Conservation (phyloP, 2,888 invertebrate species). For the Koerneria pararmatus region DNA sequence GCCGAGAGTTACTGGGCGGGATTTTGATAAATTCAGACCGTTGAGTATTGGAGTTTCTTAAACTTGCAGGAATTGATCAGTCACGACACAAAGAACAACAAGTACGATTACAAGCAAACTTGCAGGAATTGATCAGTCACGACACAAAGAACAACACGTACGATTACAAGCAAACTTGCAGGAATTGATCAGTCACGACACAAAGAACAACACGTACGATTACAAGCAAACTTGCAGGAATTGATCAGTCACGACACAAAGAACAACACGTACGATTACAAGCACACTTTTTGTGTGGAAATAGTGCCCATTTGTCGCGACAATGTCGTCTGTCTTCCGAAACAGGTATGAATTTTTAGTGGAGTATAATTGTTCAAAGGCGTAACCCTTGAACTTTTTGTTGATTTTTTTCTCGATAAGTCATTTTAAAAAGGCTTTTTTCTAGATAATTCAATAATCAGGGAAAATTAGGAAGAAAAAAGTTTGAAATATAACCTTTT, state of each 20-base stretch:
- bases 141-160: slow-evolving; percentile 93
- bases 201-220: slow-evolving; percentile 90
- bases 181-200: slow-evolving; percentile 73
- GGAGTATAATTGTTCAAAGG: too few relatives aligned
- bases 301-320: slow-evolving; percentile 81
- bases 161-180: slow-evolving; percentile 84
- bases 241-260: slow-evolving; percentile 80
- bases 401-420: too few relatives aligned
- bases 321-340: slow-evolving; percentile 52
- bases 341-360: too few relatives aligned
- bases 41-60: slow-evolving; percentile 58
- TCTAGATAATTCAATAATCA: too few relatives aligned
- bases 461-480: too few relatives aligned
- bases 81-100: slow-evolving; percentile 92
- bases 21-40: background rate
- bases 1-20: too few relatives aligned
- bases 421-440: too few relatives aligned
- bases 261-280: slow-evolving; percentile 92
- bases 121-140: slow-evolving; percentile 67
- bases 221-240: slow-evolving; percentile 70
- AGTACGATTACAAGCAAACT: slow-evolving; percentile 81
- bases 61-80: slow-evolving; percentile 66
- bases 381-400: slow-evolving; percentile 33
- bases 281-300: slow-evolving; percentile 83
- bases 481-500: too few relatives aligned